phyloP scores from a whole-genome alignment of 2,113 vertebrate species.

The Corapipo altera region DNA sequence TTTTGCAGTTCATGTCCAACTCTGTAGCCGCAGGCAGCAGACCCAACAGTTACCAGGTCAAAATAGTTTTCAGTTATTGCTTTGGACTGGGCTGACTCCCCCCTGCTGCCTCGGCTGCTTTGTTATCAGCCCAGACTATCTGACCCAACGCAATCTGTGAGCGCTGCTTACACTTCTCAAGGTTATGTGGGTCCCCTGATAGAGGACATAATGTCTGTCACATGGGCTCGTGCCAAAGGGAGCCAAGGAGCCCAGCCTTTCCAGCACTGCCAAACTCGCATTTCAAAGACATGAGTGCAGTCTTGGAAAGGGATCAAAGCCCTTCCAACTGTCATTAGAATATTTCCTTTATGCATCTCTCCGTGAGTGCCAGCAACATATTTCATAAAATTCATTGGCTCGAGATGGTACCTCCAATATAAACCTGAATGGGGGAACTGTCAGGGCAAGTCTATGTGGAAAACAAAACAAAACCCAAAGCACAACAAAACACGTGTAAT shows the following conservation, averaged over 20 bases:
- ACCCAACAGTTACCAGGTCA: constrained; percentile 62
- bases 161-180: constrained; percentile 55
- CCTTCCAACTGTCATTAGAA: constrained; percentile 78
- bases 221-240: constrained; percentile 60
- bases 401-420: constrained; percentile 69
- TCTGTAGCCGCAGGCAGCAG: constrained; percentile 46
- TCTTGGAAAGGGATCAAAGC: constrained; percentile 81
- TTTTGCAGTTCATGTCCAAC: constrained; percentile 66
- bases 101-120: constrained; percentile 3
- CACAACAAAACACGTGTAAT: constrained; percentile 61
- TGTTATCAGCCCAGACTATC: constrained; percentile 51
- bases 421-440: constrained; percentile 71
- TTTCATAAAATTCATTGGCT: constrained; percentile 76
- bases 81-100: constrained; percentile 37
- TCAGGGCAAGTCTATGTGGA: constrained; percentile 70
- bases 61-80: constrained; percentile 42
- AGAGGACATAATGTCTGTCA: constrained; percentile 74
- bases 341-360: constrained; percentile 79
- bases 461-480: constrained; percentile 68
- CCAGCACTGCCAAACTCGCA: constrained; percentile 74
- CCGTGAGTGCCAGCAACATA: constrained; percentile 74
- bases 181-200: constrained; percentile 68
- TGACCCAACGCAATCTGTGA: not conserved
- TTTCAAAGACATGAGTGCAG: constrained; percentile 81
- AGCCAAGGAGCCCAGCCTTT: constrained; percentile 72